Evolutionary conservation across 2,797 vertebrate genomes (phyloP), one percentile per base, ranked within the genome.

Genomic region (Lepus townsendii): DNA sequence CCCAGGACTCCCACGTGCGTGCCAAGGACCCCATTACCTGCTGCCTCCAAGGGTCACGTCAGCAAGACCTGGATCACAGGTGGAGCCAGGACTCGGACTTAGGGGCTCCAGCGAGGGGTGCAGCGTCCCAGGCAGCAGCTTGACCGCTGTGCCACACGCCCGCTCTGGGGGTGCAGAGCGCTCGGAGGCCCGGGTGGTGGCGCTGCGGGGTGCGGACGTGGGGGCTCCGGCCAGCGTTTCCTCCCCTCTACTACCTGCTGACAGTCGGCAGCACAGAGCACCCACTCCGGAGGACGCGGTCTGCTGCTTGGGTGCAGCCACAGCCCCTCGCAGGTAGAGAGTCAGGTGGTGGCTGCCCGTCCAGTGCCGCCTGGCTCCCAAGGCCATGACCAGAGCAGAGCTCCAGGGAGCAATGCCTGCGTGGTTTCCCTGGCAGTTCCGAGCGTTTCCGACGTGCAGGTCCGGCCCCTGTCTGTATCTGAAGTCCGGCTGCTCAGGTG

Each of bases 271-370:
- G 71, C 35, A 3, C 35, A 3, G 7, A 35, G 50, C 52, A 54
- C 27, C 9, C 5, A 3, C 7, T 80, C 13, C 19, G 30, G 17
- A 50, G 75, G 11, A 35, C 62, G 42, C 16, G 7, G 0, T 0
- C 10, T 38, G 77, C 13, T 14, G 6, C 73, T 27, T 8, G 24
- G 42, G 32, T 76, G 75, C 8, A 9, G 38, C 78, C 52, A 11
- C 0, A 7, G 17, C 20, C 76, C 20, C 26, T 0, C 3, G 42
- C 8, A 14, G 11, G 20, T 27, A 5, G 19, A 13, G 65, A 6
- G 72, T 66, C 3, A 3, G 5, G 5, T 47, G 7, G 42, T 8
- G 42, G 42, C 42, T 47, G 42, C 42, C 42, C 42, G 42, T 47
- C 42, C 42, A 47, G 42, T 47, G 42, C 42, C 1, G 42, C 57